These are phyloP conservation scores for Trachelus troglodyta DNA, from an alignment of 2,888 invertebrate genomes.

Conservation along the genomic window DNA sequence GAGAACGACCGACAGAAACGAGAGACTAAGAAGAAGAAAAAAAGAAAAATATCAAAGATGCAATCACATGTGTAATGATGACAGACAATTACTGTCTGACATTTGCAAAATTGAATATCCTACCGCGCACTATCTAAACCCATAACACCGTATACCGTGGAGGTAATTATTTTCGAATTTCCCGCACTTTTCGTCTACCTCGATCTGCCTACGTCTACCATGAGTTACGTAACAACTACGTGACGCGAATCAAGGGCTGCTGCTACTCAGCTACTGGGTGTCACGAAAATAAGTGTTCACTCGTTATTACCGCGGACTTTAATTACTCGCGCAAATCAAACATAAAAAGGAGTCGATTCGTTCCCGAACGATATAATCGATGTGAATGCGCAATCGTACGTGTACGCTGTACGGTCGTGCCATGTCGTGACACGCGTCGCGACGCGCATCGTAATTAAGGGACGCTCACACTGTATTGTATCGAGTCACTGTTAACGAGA, in stretches of 20 bases:
- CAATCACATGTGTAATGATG: slow-evolving; percentile 15
- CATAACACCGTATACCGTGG: not conserved
- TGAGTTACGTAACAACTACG: slow-evolving; percentile 13
- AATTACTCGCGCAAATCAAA: not conserved
- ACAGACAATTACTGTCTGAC: slow-evolving; percentile 29
- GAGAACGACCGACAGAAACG: too few species aligned
- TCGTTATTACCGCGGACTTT: not conserved
- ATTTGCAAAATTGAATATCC: slow-evolving; percentile 36
- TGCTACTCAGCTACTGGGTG: not conserved
- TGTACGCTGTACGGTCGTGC: slow-evolving; percentile 18
- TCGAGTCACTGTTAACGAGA: not conserved
- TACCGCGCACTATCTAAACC: not conserved
- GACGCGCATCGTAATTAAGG: slow-evolving; percentile 40
- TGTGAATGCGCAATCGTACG: slow-evolving; percentile 37
- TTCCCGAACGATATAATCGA: slow-evolving; percentile 44
- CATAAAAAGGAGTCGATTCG: slow-evolving; percentile 34
- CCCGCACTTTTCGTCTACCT: slow-evolving; percentile 1
- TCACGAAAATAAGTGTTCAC: not conserved
- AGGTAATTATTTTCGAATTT: not conserved
- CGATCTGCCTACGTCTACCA: not conserved
- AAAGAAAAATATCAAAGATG: not conserved
- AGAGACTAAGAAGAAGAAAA: not conserved
- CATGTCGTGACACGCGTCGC: slow-evolving; percentile 39
- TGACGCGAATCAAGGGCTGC: not conserved
- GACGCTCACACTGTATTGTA: slow-evolving; percentile 19